Base-by-base conservation (phyloP, 1,140 invertebrate species). In the Leucophenga varia region DNA sequence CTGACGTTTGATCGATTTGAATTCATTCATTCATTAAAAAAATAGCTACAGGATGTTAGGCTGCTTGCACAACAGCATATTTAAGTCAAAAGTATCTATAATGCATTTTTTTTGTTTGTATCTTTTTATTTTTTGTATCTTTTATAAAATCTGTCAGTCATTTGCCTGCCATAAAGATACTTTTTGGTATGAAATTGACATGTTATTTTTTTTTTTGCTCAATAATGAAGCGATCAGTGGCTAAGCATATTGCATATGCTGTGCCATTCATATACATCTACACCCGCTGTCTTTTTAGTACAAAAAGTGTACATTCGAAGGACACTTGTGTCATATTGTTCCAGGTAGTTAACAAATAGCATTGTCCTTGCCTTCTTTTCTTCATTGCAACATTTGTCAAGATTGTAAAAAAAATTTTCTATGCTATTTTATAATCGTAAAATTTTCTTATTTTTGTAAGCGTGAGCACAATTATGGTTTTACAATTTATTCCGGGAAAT, bases 381-480 rank as follows among this genome's bases (percentile, higher is more conserved):
- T 18, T 36, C 30, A 30, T 34, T 34, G 21, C n/a, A n/a, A n/a
- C n/a, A n/a, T 38, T 25, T 40, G 51, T 46, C 38, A 6, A 28
- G 25, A 6, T 54, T 10, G n/a, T n/a, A n/a, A n/a, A n/a, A n/a
- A n/a, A n/a, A n/a, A n/a, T 55, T 58, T 51, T 65, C 12, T 58
- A 63, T 42, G 51, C 44, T 43, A 48, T 47, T 37, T 18, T 47
- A 32, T 10, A 47, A 39, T 12, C 28, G 3, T 39, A n/a, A 9
- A 13, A 25, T 40, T 46, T 30, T 32, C 22, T 31, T 14, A 8
- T 28, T 48, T 34, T 43, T 39, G 47, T 51, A 67, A 59, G 61
- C 58, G 61, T 65, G 63, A 53, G 59, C 59, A 57, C 57, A 65
- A 67, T 65, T 65, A 65, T 65, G 63, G 40, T 57, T 55, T 52